Evolutionary conservation across 2,113 vertebrate genomes (phyloP).

Genomic region (Nesogale talazaci): DNA sequence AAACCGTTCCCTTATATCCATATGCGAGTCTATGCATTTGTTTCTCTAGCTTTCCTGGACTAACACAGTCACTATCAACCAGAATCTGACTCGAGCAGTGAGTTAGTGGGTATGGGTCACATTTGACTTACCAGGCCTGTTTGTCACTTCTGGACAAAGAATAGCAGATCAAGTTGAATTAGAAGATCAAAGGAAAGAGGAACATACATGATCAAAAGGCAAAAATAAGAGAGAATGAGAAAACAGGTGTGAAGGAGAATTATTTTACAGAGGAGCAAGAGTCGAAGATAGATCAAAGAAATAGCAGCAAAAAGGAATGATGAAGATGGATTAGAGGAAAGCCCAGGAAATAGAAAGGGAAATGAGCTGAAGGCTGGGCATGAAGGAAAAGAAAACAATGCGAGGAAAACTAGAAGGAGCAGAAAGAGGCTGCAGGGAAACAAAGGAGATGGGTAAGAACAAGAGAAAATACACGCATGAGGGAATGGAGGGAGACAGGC

Average conservation of each 20-base stretch:
- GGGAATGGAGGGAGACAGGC: background rate
- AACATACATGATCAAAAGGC: background rate
- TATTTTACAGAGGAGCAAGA: background rate
- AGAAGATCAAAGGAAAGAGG: constrained; percentile 3
- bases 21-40: no score
- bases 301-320: background rate
- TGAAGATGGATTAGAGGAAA: background rate
- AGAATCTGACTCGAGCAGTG: no score
- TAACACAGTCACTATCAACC: no score
- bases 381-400: background rate
- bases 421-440: background rate
- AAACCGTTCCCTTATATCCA: no score
- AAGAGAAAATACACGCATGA: background rate
- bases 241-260: background rate
- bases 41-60: no score
- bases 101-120: background rate
- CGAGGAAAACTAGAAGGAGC: background rate
- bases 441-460: background rate
- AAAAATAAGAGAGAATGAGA: background rate
- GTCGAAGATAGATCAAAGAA: constrained; percentile 16
- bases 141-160: background rate
- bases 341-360: background rate
- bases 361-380: background rate
- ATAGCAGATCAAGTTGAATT: background rate
- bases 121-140: background rate